Evolutionary conservation across 2,113 vertebrate species (phyloP), one percentile per base, ranked within the genome.

Genomic region (Nothocercus julius): DNA sequence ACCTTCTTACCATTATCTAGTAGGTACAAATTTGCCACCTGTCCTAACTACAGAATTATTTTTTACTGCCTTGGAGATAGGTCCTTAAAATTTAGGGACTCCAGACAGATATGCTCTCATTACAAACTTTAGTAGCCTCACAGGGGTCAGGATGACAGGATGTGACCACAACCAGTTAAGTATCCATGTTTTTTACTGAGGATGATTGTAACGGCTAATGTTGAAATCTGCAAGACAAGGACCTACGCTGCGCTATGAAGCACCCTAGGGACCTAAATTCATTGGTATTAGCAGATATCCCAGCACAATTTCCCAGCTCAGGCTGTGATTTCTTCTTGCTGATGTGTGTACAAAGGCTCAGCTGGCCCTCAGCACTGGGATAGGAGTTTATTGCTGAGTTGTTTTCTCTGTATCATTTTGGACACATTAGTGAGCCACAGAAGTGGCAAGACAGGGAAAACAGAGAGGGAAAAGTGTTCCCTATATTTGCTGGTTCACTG

Each of bases 351-450:
- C 59, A 72, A 62, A 45, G n/a, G 56, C 19, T 76, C 10, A 82
- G 45, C 58, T 90, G 45, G 74, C 7, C 3, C 15, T 16, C 5
- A 13, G 32, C 2, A 0, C 28, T 38, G 44, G 0, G 1, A 68
- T 3, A 7, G 14, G 38, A 68, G 3, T 11, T 72, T 28, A 21
- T n/a, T 75, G 24, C 53, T 45, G 45, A 7, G 7, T 92, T 83
- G 40, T 16, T 8, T 45, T 78, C 61, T 75, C 30, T 0, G 0
- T 32, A 30, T 21, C 19, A 72, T 27, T 73, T 82, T 64, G 14
- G 24, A 25, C 53, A 56, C 8, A 7, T 78, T 51, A 75, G 27
- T 79, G 30, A 56, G 9, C 20, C 8, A 42, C 24, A 40, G 68
- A 56, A 56, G 7, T 15, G 17, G 14, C 14, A 92, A 79, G 14